Evolutionary conservation across 2,888 invertebrate genomes (phyloP).

Genomic region (Meganola albula): DNA sequence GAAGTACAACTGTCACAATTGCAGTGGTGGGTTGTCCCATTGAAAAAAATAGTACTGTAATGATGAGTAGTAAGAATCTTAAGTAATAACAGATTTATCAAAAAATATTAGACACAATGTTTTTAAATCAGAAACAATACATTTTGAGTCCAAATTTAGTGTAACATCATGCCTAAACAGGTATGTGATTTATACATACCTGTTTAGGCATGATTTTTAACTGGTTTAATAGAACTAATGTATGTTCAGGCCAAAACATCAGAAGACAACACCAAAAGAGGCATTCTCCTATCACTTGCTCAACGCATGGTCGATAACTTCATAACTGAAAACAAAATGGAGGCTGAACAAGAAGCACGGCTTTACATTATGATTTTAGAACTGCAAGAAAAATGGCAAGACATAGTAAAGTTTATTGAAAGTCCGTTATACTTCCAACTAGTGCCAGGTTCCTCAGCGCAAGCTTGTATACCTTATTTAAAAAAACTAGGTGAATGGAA

Average conservation of each 20-base stretch:
- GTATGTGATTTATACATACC: too few relatives aligned
- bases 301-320: slow-evolving; percentile 96
- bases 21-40: too few relatives aligned
- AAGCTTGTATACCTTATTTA: slow-evolving; percentile 85
- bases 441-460: slow-evolving; percentile 82
- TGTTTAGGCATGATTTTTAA: too few relatives aligned
- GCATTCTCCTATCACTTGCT: slow-evolving; percentile 89
- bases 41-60: too few relatives aligned
- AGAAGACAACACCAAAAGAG: slow-evolving; percentile 76
- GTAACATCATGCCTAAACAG: too few relatives aligned
- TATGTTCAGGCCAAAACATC: slow-evolving; percentile 55
- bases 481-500: slow-evolving; percentile 85
- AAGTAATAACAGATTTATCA: too few relatives aligned
- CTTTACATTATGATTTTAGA: slow-evolving; percentile 91
- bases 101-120: too few relatives aligned
- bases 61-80: too few relatives aligned
- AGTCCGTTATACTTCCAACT: slow-evolving; percentile 83
- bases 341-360: slow-evolving; percentile 95
- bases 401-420: slow-evolving; percentile 88
- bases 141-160: too few relatives aligned
- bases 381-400: slow-evolving; percentile 87
- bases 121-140: too few relatives aligned
- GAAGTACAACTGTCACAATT: too few relatives aligned
- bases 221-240: too few relatives aligned
- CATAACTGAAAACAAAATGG: slow-evolving; percentile 90